Evolutionary conservation across 2,797 vertebrate genomes (phyloP).

Genomic region (Melanotaenia trifasciata): DNA sequence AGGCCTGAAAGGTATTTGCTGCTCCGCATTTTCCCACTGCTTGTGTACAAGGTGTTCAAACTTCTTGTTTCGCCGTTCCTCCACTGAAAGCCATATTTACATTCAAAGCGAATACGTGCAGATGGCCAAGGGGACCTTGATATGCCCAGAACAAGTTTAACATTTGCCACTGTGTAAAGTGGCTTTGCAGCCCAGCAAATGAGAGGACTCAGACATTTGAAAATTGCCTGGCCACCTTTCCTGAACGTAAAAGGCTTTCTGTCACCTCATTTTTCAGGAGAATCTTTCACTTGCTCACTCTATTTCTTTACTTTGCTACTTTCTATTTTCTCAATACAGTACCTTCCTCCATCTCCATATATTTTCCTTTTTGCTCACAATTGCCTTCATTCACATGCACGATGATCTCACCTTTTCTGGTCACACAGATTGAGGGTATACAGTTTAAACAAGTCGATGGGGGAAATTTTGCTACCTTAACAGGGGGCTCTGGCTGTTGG

Average conservation of each 20-base stretch:
- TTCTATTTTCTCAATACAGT: constrained; percentile 2
- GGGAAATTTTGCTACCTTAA: constrained; percentile 40
- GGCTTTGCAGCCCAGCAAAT: constrained; percentile 70
- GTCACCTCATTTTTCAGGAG: constrained; percentile 76
- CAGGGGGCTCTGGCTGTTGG: constrained; percentile 26
- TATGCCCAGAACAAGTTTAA: constrained; percentile 76
- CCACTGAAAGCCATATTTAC: constrained; percentile 60
- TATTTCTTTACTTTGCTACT: constrained; percentile 7
- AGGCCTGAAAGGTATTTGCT: constrained; percentile 2
- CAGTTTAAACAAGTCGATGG: constrained; percentile 48
- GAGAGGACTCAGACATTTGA: constrained; percentile 76
- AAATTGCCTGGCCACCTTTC: constrained; percentile 71
- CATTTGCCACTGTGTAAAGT: constrained; percentile 74
- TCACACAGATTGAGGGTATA: constrained; percentile 43
- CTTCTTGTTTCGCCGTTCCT: constrained; percentile 22
- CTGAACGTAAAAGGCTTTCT: constrained; percentile 71
- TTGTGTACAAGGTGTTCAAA: constrained; percentile 41
- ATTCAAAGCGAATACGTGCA: constrained; percentile 59
- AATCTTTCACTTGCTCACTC: constrained; percentile 36
- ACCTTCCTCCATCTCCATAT: constrained; percentile 3
- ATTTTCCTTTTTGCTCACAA: constrained; percentile 9
- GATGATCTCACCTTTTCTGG: constrained; percentile 39
- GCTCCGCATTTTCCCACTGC: constrained; percentile 24
- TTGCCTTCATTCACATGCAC: constrained; percentile 33
- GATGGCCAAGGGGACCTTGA: constrained; percentile 73